Conservation (phyloP, 2,888 invertebrate genomes). For the Dexiosoma caninum region DNA sequence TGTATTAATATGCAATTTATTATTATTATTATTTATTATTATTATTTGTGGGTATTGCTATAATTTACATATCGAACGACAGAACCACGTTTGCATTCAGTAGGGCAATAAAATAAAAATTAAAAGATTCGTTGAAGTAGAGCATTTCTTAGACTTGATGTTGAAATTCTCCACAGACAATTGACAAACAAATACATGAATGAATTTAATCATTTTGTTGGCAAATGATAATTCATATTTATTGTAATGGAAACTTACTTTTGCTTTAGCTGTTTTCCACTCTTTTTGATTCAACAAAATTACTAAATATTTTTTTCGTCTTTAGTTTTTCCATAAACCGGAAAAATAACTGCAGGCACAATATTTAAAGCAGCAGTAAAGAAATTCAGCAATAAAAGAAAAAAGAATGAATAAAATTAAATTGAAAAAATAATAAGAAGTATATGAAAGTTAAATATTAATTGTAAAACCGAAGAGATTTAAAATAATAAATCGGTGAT, state of each 20-base stretch:
- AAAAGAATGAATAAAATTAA: conserved; percentile 34
- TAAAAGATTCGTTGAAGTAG: background rate
- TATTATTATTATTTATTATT: too few species aligned
- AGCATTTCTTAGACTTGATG: conserved; percentile 36
- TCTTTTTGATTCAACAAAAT: conserved; percentile 20
- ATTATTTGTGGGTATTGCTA: too few species aligned
- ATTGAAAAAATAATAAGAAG: background rate
- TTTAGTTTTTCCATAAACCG: background rate
- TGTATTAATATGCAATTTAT: too few species aligned
- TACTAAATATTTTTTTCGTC: background rate
- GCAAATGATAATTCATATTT: conserved; percentile 57
- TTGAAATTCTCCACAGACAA: conserved; percentile 37
- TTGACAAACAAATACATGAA: conserved; percentile 54
- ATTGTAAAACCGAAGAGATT: too few species aligned
- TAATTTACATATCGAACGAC: background rate
- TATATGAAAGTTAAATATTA: background rate
- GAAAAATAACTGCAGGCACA: conserved; percentile 44
- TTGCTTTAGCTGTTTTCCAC: background rate
- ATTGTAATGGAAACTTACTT: conserved; percentile 60
- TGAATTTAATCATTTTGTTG: conserved; percentile 55
- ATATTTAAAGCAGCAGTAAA: conserved; percentile 20
- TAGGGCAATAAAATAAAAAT: background rate
- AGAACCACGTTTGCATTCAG: background rate
- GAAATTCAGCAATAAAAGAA: background rate
- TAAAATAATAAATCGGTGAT: too few species aligned